Evolutionary conservation across 1,140 invertebrate genomes (phyloP), one percentile per base, ranked within the genome.

Genomic region (Episyrphus balteatus): DNA sequence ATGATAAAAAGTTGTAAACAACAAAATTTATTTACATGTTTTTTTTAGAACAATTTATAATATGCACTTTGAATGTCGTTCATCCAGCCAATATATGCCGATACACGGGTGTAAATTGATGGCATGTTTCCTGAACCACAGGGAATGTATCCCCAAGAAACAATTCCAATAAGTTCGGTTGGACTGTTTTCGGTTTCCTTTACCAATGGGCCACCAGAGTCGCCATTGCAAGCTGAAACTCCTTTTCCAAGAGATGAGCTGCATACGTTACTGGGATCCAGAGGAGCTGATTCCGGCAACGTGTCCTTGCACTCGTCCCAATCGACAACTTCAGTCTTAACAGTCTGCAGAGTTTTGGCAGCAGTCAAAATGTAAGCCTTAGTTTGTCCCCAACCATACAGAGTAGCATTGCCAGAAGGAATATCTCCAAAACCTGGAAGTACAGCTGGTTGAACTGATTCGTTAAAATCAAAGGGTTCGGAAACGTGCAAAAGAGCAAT

Each of bases 141-240:
- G 50, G 85, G 86, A 36, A 77, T 71, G 30, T 79, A 67, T 12
- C 84, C 84, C 81, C 83, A 88, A 2, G 84, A 87, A 0, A 86
- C 84, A n/a, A 86, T 66, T 17, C 86, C 86, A 47, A 86, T 57
- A 18, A 66, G 39, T 49, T 57, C 51, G 13, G 61, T 57, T 39
- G 57, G 37, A 15, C 52, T 46, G 13, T 67, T 55, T 2, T 38
- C 5, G n/a, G 3, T n/a, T 46, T 62, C 56, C 41, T 76, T 62
- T 17, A 77, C 70, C 31, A 82, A 56, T 14, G 81, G 81, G 45
- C 81, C 80, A 40, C 82, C 81, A 26, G 79, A 81, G 59, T 84
- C 81, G 40, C 80, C 80, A 47, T 69, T 75, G 64, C 81, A 83
- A 10, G 79, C 77, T 26, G 76, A 76, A 19, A 68, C 58, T 46